phyloP scores from a whole-genome alignment of 64 coral and sea anemone species.

The Stichodactyla mertensii region DNA sequence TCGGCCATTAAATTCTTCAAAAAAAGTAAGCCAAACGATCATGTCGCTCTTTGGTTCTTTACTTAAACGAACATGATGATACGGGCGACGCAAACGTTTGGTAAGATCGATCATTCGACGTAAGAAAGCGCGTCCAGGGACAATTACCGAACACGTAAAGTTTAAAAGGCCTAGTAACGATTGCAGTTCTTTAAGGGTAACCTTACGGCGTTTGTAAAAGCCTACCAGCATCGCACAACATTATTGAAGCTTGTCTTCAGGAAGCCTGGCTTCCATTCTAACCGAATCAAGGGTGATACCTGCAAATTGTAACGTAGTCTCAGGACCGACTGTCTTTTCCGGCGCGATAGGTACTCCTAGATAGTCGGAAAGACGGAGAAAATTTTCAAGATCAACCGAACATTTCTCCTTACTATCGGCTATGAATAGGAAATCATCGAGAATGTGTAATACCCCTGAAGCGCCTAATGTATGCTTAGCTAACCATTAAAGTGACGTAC shows the following conservation, averaged over 20 bases:
- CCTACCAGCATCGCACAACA: background rate
- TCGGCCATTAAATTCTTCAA: no score
- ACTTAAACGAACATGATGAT: no score
- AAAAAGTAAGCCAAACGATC: no score
- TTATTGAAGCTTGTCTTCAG: conserved; percentile 17
- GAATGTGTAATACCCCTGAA: background rate
- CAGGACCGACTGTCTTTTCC: conserved; percentile 8
- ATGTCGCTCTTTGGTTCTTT: no score
- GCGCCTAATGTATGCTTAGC: background rate
- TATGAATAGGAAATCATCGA: conserved; percentile 10
- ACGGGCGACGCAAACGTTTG: no score
- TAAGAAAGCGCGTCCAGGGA: no score
- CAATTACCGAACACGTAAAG: no score
- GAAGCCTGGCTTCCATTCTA: background rate
- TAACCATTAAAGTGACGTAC: conserved; percentile 5
- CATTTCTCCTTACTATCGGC: background rate
- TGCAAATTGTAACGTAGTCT: background rate
- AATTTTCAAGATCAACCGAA: background rate
- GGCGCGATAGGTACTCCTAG: background rate
- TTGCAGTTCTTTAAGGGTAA: background rate
- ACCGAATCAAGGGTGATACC: conserved; percentile 18
- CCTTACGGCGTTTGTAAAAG: background rate
- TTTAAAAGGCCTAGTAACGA: conserved; percentile 5
- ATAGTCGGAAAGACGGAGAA: background rate
- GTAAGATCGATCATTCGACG: no score